Evolutionary conservation across 2,113 vertebrate genomes (phyloP).

Genomic region (Brachyistius frenatus): DNA sequence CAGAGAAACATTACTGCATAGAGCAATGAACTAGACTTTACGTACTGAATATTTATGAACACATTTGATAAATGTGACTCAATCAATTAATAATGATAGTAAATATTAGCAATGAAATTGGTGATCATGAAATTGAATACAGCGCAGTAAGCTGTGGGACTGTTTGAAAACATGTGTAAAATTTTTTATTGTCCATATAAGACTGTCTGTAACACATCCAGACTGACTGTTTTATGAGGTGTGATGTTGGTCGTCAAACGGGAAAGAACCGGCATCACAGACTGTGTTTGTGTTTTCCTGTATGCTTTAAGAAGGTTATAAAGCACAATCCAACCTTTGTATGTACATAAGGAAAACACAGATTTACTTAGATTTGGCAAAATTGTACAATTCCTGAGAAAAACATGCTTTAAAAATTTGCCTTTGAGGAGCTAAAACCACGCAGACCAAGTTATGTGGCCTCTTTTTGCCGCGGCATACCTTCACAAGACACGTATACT

Average conservation of each 20-base stretch:
- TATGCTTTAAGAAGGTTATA: neutral
- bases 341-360: neutral
- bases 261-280: slow-evolving; percentile 1
- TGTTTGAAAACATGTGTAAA: neutral
- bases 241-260: slow-evolving; percentile 30
- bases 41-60: no score
- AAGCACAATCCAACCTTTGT: slow-evolving; percentile 28
- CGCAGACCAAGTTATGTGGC: neutral
- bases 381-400: neutral
- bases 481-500: slow-evolving; percentile 12
- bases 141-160: neutral
- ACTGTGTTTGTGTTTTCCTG: slow-evolving; percentile 17
- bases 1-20: no score
- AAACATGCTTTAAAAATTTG: neutral
- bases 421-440: neutral
- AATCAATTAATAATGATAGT: no score
- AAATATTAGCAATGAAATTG: no score
- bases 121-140: no score
- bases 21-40: neutral
- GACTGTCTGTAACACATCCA: neutral
- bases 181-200: neutral
- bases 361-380: neutral
- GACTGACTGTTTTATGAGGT: slow-evolving; percentile 41
- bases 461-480: slow-evolving; percentile 5
- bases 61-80: no score